phyloP scores from a whole-genome alignment of 2,113 vertebrate genomes.

The Mesoclemmys tuberculata region DNA sequence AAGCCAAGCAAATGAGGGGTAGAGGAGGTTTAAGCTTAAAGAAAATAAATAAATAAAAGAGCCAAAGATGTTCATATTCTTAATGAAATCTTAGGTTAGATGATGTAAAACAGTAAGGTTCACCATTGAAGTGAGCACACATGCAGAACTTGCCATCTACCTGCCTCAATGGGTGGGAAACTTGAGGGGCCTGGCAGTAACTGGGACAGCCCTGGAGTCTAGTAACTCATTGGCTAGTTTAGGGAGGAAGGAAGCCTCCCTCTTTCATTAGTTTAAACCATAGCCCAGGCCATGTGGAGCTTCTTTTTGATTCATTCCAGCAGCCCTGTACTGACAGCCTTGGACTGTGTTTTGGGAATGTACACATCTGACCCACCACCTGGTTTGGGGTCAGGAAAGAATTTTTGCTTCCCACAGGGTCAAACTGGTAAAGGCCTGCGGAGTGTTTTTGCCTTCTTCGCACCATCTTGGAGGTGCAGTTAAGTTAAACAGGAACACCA shows the following conservation, averaged over 20 bases:
- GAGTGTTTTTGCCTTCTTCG: not conserved
- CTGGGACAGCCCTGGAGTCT: not conserved
- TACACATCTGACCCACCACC: not conserved
- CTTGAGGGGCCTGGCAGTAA: not conserved
- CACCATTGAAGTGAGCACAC: not conserved
- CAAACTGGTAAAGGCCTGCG: not conserved
- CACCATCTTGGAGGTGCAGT: not conserved
- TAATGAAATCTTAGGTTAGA: not conserved
- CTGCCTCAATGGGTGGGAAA: not conserved
- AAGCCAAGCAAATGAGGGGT: no score
- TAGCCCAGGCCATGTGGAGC: not conserved
- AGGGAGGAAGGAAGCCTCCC: not conserved
- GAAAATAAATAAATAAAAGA: no score
- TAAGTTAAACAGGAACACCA: not conserved
- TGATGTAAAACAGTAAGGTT: not conserved
- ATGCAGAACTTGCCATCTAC: not conserved
- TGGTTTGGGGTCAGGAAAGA: not conserved
- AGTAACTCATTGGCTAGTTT: not conserved
- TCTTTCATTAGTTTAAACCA: not conserved
- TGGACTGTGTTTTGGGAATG: not conserved
- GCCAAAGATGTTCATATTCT: not conserved
- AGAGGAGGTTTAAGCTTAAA: not conserved
- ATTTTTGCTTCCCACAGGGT: not conserved
- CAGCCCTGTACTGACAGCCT: not conserved
- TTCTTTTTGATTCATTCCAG: not conserved